Evolutionary conservation across 2,888 invertebrate genomes (phyloP), one percentile per base, ranked within the genome.

Genomic region (Mamestra brassicae): DNA sequence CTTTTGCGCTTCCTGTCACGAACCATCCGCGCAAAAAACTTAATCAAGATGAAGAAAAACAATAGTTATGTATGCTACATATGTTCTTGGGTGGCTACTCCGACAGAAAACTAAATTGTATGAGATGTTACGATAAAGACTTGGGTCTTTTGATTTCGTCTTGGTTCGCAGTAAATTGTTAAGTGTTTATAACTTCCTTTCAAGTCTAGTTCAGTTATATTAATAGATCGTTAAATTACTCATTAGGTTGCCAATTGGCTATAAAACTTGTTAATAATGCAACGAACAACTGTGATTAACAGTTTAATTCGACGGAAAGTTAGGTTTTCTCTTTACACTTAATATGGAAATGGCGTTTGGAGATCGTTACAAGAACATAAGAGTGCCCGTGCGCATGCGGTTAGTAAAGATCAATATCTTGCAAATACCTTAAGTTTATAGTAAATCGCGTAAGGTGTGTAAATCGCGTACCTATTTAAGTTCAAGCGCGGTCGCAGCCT

Each of bases 1-100:
- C 54, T 69, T 78, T 77, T 66, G 57, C 65, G n/a, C 69, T 84
- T 81, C 81, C 81, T 54, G 81, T 81, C 84, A 80, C 80, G 71
- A 54, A 74, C 54, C 34, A 7, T 50, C 34, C 50, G 26, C 36
- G 65, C 75, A 68, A 84, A 78, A 75, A 75, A 65, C 54, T 38
- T 71, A 13, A 77, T 77, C 58, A 65, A 57, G 67, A 78, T 84
- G 38, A 65, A 45, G 15, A 65, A 66, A 69, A 69, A 54, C 50
- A 71, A 62, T 55, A 10, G 42, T 38, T 74, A 57, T 61, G 69
- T 81, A 81, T 83, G 67, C 81, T 57, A 6, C n/a, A 5, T 34
- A n/a, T 58, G 74, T 74, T 65, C 17, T 34, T 11, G 34, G 26
- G 2, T 47, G 45, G 47, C 10, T 58, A 57, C 80, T 61, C 47